phyloP scores from a whole-genome alignment of 2,797 vertebrate genomes.

The Sebastes jordani region DNA sequence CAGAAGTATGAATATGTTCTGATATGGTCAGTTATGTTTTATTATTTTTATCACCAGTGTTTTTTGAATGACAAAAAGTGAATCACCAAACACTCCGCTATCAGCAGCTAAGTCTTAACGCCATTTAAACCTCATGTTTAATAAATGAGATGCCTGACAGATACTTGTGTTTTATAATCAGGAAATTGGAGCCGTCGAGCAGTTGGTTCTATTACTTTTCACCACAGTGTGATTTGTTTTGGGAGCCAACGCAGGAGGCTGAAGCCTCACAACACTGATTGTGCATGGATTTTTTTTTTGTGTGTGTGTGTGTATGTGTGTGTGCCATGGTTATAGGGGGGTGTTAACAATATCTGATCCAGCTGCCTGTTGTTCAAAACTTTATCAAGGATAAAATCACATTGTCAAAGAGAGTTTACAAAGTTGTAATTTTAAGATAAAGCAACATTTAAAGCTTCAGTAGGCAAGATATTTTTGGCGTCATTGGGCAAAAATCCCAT shows the following conservation, averaged over 20 bases:
- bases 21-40: background rate
- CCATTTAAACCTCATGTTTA: background rate
- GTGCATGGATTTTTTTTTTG: background rate
- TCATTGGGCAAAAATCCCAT: too few relatives aligned
- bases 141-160: background rate
- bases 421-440: background rate
- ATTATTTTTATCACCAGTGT: background rate
- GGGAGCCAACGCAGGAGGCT: background rate
- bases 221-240: conserved; percentile 6
- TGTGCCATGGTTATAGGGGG: background rate
- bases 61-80: background rate
- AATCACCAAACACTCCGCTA: background rate
- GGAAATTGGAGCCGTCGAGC: background rate
- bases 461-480: too few relatives aligned
- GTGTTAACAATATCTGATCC: background rate
- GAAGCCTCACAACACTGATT: background rate
- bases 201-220: background rate
- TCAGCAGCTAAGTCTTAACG: background rate
- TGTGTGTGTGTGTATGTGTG: background rate
- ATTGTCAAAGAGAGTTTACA: background rate
- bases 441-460: background rate
- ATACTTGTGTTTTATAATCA: conserved; percentile 12
- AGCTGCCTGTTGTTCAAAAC: background rate
- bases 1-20: background rate
- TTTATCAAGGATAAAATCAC: background rate